Evolutionary conservation across 1,140 invertebrate genomes (phyloP), one percentile per base, ranked within the genome.

Genomic region (Diorhabda sublineata): DNA sequence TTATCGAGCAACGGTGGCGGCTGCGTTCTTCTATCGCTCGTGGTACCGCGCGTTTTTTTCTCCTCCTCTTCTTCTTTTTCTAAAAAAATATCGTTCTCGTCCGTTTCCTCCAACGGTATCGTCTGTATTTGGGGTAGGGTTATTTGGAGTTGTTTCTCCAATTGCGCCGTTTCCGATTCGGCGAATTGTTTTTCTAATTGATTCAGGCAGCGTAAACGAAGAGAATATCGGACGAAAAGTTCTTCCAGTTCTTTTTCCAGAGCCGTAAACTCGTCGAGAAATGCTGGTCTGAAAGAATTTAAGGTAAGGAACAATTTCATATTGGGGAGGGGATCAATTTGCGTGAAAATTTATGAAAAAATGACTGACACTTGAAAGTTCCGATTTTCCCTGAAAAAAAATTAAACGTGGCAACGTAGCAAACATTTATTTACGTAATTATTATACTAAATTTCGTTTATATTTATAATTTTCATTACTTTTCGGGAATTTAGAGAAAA

Each of bases 221-320:
- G 84, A 45, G 98, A 88, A 83, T 98, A 99, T 69, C 91, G 87
- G 61, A 94, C 88, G 82, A 98, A 98, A 8, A 97, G 82, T 74
- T 87, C 83, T 76, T 92, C 90, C 5, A 98, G 81, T 79, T 98
- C 95, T 58, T 86, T 83, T 82, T 99, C 97, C 7, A 96, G 85
- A 59, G 90, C 89, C 71, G 97, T 95, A 81, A 97, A 96, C 81
- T 99, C 98, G 77, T 97, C 93, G 88, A 98, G 92, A 81, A 98
- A 98, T 0, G 96, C 96, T 3, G 98, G 98, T 58, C 97, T 94
- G 73, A 9, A 76, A 43, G 26, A 26, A 26, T 26, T 26, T 26
- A 26, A 26, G 26, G 26, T 26, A 26, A 26, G 26, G 26, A 26
- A 26, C 0, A 26, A 26, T 26, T 26, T 26, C 26, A 2, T 1